Percentiles rank a stretch among this genome's conserved stretches.
phyloP scores from a whole-genome alignment of 2,888 invertebrate genomes.

The Lissonota sp. region DNA sequence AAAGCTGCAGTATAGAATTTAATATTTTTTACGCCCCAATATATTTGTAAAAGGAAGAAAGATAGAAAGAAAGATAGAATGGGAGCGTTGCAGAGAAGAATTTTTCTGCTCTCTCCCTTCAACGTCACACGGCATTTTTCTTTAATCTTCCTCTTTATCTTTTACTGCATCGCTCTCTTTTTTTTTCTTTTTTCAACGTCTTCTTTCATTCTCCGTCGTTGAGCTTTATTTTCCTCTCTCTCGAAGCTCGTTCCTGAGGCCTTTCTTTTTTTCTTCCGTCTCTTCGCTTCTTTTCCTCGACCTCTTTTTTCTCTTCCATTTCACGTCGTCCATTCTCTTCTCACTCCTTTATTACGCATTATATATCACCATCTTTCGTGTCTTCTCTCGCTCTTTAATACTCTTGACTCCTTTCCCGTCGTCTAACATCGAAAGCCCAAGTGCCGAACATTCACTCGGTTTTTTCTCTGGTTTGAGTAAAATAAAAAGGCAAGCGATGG shows the following conservation, averaged over 20 bases:
- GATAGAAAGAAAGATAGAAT: no score
- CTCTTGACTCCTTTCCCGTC: conserved; percentile 33
- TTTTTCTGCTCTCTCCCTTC: conserved; percentile 22
- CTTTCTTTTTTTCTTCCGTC: conserved; percentile 7
- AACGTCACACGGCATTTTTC: conserved; percentile 47
- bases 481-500: conserved; percentile 34
- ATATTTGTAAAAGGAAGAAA: no score
- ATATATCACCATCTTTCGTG: conserved; percentile 9
- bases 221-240: conserved; percentile 44
- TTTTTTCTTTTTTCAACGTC: conserved; percentile 35
- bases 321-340: conserved; percentile 42
- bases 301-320: conserved; percentile 33
- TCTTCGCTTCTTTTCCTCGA: conserved; percentile 36
- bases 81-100: conserved; percentile 9
- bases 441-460: conserved; percentile 51
- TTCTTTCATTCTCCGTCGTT: conserved; percentile 39
- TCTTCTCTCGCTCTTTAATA: conserved; percentile 35
- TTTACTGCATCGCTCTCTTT: conserved; percentile 35
- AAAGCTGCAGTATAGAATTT: no score
- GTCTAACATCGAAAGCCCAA: conserved; percentile 55
- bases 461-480: conserved; percentile 11
- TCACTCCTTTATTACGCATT: conserved; percentile 27
- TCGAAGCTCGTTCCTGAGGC: conserved; percentile 31
- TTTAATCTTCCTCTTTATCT: conserved; percentile 50
- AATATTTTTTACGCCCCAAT: no score